Conservation (phyloP, 1,140 invertebrate genomes). For the Bombus waltoni region DNA sequence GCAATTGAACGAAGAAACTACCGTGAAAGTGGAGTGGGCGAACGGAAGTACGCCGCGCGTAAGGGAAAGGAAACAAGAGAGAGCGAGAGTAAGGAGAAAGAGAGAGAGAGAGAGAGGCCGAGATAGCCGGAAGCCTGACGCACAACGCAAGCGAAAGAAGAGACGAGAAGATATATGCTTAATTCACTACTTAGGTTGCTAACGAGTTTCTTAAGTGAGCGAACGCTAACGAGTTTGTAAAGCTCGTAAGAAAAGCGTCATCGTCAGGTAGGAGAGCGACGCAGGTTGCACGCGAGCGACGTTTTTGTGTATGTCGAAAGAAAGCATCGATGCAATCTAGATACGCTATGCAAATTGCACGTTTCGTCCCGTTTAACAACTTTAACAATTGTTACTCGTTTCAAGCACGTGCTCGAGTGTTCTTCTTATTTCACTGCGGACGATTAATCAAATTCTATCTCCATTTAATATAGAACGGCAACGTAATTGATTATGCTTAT, state of each 20-base stretch:
- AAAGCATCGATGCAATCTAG: constrained; percentile 2
- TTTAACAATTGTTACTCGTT: neutral
- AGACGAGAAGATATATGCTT: constrained; percentile 60
- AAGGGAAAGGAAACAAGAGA: neutral
- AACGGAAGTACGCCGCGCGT: constrained; percentile 8
- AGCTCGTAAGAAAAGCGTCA: constrained; percentile 61
- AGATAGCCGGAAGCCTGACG: constrained; percentile 23
- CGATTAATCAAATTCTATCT: neutral
- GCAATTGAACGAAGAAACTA: constrained; percentile 36
- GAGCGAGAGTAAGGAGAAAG: neutral
- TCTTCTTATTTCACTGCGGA: neutral
- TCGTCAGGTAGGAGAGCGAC: constrained; percentile 21
- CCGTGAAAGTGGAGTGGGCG: neutral
- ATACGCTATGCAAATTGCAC: neutral
- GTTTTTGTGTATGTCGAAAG: constrained; percentile 30
- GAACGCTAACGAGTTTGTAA: constrained; percentile 64
- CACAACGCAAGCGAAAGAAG: constrained; percentile 33
- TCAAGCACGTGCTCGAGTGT: neutral
- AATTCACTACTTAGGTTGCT: constrained; percentile 62
- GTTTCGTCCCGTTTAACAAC: neutral
- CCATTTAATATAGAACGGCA: neutral
- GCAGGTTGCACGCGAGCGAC: constrained; percentile 20
- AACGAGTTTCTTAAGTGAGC: constrained; percentile 62
- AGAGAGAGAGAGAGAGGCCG: neutral
- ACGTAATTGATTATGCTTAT: neutral